A percentile compares a stretch with the other conserved stretches of the same genome.
phyloP scores from a whole-genome alignment of 2,797 vertebrate species.

The Lophius americanus region DNA sequence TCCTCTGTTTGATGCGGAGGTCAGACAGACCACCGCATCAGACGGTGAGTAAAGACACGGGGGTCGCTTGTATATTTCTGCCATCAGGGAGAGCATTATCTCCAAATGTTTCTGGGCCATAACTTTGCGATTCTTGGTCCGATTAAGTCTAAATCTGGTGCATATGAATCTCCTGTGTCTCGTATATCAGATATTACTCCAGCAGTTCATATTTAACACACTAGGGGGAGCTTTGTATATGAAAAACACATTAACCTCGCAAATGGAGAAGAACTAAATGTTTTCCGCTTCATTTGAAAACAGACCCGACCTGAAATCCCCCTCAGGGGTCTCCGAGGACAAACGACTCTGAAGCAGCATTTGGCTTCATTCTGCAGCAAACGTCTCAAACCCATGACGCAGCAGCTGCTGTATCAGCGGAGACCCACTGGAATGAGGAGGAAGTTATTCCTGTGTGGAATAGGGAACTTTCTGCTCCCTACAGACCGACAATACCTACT shows the following conservation, averaged over 20 bases:
- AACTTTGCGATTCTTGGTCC: too few relatives aligned
- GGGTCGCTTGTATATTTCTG: too few relatives aligned
- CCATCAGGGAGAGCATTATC: too few relatives aligned
- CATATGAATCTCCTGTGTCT: too few relatives aligned
- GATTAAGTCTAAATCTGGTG: too few relatives aligned
- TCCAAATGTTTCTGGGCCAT: too few relatives aligned
- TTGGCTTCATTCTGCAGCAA: conserved; percentile 20
- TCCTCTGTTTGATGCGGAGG: neutral
- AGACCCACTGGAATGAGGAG: conserved; percentile 23
- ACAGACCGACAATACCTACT: neutral
- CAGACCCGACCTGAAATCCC: conserved; percentile 6
- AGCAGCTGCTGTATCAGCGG: conserved; percentile 42
- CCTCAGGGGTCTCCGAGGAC: conserved; percentile 9
- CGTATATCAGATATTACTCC: too few relatives aligned
- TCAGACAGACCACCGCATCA: too few relatives aligned
- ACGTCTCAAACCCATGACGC: conserved; percentile 24
- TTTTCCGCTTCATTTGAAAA: neutral
- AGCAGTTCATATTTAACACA: too few relatives aligned
- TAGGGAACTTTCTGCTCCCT: conserved; percentile 9
- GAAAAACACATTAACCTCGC: neutral
- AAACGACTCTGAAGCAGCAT: conserved; percentile 1
- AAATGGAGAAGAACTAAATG: conserved; percentile 10
- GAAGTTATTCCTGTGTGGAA: conserved; percentile 17
- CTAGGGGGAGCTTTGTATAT: too few relatives aligned
- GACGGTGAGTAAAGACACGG: too few relatives aligned